Conservation (phyloP, 2,113 vertebrate genomes). For the Rana temporaria region DNA sequence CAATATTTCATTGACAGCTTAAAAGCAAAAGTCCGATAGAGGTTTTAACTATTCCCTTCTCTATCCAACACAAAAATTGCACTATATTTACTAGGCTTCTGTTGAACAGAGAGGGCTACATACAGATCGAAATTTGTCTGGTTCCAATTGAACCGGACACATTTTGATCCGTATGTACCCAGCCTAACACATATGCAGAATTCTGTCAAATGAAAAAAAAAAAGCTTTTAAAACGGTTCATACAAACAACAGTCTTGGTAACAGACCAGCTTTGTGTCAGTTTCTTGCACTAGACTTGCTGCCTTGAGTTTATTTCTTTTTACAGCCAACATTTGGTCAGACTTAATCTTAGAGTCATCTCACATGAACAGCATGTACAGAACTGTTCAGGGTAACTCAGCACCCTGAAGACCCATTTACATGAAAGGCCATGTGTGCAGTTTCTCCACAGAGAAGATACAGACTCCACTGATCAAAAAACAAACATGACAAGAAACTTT, state of each 20-base stretch:
- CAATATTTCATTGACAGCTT: no score
- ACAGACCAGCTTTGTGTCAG: neutral
- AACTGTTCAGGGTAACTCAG: constrained; percentile 22
- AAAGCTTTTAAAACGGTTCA: neutral
- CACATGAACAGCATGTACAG: constrained; percentile 41
- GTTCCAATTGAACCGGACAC: no score
- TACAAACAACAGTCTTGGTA: neutral
- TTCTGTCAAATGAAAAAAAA: no score
- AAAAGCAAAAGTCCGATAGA: no score
- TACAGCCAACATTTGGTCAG: constrained; percentile 32
- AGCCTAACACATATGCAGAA: no score
- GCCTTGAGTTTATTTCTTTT: constrained; percentile 23
- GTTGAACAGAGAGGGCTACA: no score
- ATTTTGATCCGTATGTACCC: no score
- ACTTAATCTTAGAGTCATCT: constrained; percentile 17
- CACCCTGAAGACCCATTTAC: constrained; percentile 37
- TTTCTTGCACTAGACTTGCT: neutral
- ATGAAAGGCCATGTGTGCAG: constrained; percentile 14
- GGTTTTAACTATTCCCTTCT: no score
- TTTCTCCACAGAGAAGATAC: constrained; percentile 39
- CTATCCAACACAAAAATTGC: no score
- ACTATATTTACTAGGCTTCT: no score
- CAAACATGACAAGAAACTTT: constrained; percentile 39
- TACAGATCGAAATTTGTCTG: no score
- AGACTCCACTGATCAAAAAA: constrained; percentile 40